phyloP scores from a whole-genome alignment of 2,888 invertebrate species.

The Boloria selene region DNA sequence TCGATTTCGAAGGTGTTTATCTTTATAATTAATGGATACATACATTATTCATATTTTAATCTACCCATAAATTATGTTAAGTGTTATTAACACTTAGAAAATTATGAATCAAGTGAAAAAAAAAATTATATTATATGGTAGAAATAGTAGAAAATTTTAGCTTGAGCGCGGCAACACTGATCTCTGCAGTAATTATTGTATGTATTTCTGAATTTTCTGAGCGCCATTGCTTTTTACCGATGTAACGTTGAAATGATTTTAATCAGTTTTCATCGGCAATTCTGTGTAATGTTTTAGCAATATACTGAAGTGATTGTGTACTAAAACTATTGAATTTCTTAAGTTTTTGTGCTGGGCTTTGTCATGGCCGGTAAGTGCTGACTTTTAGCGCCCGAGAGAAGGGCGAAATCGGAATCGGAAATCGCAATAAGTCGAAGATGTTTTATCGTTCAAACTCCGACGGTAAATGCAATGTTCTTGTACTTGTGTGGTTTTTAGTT shows the following conservation, averaged over 20 bases:
- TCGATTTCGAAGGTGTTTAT: no score
- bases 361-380: constrained; percentile 92
- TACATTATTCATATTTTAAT: no score
- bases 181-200: constrained; percentile 78
- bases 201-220: constrained; percentile 80
- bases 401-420: constrained; percentile 81
- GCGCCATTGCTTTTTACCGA: constrained; percentile 82
- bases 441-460: constrained; percentile 83
- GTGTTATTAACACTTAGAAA: not conserved
- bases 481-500: constrained; percentile 78
- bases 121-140: constrained; percentile 32
- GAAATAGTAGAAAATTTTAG: constrained; percentile 48
- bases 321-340: constrained; percentile 78
- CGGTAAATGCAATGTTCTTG: constrained; percentile 83
- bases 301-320: constrained; percentile 79
- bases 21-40: no score
- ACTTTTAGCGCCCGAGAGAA: constrained; percentile 82
- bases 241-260: constrained; percentile 83
- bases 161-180: constrained; percentile 61
- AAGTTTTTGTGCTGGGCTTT: constrained; percentile 84
- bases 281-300: constrained; percentile 81
- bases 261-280: constrained; percentile 83
- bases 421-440: constrained; percentile 82
- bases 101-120: not conserved
- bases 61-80: no score